Base-by-base conservation (phyloP, 53 echinoderm and acorn worm genomes). In the Henricia sp. region DNA sequence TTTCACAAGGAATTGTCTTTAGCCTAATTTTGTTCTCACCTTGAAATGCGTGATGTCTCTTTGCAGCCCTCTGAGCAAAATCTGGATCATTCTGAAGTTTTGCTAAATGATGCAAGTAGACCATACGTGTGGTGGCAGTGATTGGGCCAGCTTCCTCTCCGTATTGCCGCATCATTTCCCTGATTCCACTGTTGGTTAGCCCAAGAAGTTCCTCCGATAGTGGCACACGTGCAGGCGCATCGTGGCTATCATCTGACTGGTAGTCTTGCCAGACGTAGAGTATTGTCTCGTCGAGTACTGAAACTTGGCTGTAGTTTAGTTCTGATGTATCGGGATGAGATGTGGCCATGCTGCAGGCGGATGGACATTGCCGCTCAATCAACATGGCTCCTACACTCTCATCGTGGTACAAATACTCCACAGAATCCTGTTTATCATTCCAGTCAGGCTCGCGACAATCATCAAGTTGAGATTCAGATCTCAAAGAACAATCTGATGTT, bases 71-170 rank as follows among this genome's bases (percentile, higher is more conserved):
- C 35, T 19, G 27, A 33, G 74, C 65, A 51, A 74, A 72, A 20
- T 34, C 52, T 34, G 88, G 88, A 82, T 90, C 85, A 30, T 85
- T 72, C 35, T 77, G 85, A 19, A 93, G 66, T 70, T 85, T 91
- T 6, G 77, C 63, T 19, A 96, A 88, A 13, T 86, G 69, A 21
- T 87, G 78, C 16, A 91, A 82, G 43, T 96, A 96, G n/a, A 96
- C 92, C 64, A 83, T 87, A 5, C 92, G 84, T 17, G 96, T 96
- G 0, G 92, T 96, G 33, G 84, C 39, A 2, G 93, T 96, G n/a
- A 96, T 75, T 4, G 96, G 96, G 13, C 96, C 96, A 34, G 91
- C 87, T 35, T 89, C 82, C 43, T 94, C 92, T 3, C 96, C 96
- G 42, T 74, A 86, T 10, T 75, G 70, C 56, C 34, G 65, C 54